Evolutionary conservation across 2,797 vertebrate genomes (phyloP).

Genomic region (Oophaga sylvatica): DNA sequence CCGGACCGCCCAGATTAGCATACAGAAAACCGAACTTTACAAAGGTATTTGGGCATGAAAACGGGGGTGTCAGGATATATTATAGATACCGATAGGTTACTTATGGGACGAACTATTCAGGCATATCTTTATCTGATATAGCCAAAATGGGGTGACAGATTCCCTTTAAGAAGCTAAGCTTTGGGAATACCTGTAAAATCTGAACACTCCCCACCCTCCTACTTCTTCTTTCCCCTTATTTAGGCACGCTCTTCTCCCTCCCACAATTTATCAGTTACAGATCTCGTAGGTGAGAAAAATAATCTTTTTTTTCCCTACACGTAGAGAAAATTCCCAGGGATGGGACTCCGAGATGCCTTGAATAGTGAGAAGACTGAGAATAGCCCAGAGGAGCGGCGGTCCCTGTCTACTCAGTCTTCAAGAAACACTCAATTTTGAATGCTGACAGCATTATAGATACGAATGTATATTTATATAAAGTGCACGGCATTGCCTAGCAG

Average conservation of each 20-base stretch:
- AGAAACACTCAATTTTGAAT: conserved; percentile 49
- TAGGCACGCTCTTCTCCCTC: neutral
- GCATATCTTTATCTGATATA: too few relatives aligned
- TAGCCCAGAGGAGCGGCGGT: conserved; percentile 44
- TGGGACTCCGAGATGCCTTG: conserved; percentile 4
- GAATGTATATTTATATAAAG: conserved; percentile 53
- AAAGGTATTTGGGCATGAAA: too few relatives aligned
- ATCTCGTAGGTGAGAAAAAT: conserved; percentile 11
- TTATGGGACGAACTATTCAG: too few relatives aligned
- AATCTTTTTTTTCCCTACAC: neutral
- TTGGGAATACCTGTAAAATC: conserved; percentile 17
- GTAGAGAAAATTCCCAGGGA: conserved; percentile 14
- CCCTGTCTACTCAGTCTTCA: conserved; percentile 47
- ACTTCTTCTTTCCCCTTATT: neutral
- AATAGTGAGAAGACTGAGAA: conserved; percentile 38
- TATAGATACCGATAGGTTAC: too few relatives aligned
- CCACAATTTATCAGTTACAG: conserved; percentile 20
- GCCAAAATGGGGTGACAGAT: too few relatives aligned
- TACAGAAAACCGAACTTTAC: too few relatives aligned
- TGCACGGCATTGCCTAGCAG: conserved; percentile 35
- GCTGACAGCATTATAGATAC: conserved; percentile 57
- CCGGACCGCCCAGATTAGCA: too few relatives aligned
- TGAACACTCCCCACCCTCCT: conserved; percentile 21
- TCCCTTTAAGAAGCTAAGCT: neutral
- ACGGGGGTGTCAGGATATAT: too few relatives aligned